Base-by-base conservation (phyloP, 2,113 vertebrate species). In the Xiphophorus maculatus region DNA sequence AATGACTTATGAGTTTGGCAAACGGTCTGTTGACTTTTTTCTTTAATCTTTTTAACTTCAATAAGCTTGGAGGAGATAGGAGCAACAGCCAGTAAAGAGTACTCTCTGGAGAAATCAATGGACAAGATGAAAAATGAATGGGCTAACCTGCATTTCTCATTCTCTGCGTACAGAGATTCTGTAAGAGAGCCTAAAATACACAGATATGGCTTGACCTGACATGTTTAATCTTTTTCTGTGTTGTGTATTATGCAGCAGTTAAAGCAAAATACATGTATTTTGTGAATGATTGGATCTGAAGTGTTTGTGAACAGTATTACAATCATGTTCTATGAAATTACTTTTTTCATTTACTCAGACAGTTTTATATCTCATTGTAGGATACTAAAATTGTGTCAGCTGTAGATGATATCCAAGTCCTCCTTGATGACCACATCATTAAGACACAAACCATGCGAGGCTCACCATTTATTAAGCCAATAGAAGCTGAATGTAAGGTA, bases 391-490 rank as follows among this genome's bases (percentile, higher is more conserved):
- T 98, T 83, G 84, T 99, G 76, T 95, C 96, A 0, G 86, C 95
- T 25, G 79, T 96, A 42, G 97, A 99, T 91, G 97, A 98, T 69
- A 96, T 98, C 78, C 97, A 98, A 80, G 77, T 97, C 51, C 82
- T 98, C 69, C 90, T 99, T 3, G 96, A 97, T 74, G 97, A 98
- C 90, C 97, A 98, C 60, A 88, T 97, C 77, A 94, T 98, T 70
- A 98, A 98, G 92, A 93, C 93, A 12, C 97, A 98, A 93, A 98
- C 97, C 1, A 96, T 99, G 82, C 93, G 95, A 82, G 95, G 96
- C 51, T 99, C 97, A 40, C 95, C 96, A 2, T 99, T 96, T 89
- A 93, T 98, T 92, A 96, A 96, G 86, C 95, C 96, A 0, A 95
- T 98, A 71, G 97, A 98, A 93, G 37, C 84, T 29, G 96, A 97